Conservation (phyloP, 2,888 invertebrate genomes). For the Epinotia demarniana region DNA sequence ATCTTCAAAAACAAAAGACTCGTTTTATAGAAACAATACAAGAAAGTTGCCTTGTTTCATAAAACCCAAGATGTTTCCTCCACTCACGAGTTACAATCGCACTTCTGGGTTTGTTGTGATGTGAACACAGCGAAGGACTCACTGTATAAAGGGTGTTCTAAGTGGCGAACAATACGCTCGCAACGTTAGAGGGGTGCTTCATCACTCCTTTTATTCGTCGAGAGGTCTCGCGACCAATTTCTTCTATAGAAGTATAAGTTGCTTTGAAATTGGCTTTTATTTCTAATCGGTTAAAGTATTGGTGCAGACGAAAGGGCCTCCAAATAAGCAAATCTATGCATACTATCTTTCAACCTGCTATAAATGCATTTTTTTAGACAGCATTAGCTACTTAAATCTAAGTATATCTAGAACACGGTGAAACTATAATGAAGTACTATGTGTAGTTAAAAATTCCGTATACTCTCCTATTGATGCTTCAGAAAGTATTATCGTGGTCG, state of each 20-base stretch:
- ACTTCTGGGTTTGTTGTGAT: slow-evolving; percentile 40
- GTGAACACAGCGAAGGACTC: slow-evolving; percentile 21
- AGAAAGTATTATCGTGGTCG: too few species aligned
- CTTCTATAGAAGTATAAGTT: not conserved
- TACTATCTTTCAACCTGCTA: too few species aligned
- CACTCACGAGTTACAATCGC: slow-evolving; percentile 12
- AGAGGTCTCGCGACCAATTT: slow-evolving; percentile 29
- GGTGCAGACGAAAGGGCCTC: not conserved
- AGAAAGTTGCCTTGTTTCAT: slow-evolving; percentile 16
- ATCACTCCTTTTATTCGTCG: slow-evolving; percentile 22
- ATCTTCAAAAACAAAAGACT: not conserved
- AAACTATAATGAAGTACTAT: too few species aligned
- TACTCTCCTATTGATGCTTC: too few species aligned
- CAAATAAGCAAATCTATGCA: not conserved
- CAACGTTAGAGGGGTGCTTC: slow-evolving; percentile 44
- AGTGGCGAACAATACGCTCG: slow-evolving; percentile 66
- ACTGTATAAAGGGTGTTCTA: slow-evolving; percentile 13
- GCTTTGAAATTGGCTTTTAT: not conserved
- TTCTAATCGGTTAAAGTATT: not conserved
- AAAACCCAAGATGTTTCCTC: slow-evolving; percentile 31
- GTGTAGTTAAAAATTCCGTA: too few species aligned
- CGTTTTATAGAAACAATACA: not conserved
- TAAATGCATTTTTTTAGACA: too few species aligned
- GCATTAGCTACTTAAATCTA: too few species aligned
- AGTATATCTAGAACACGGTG: too few species aligned